Evolutionary conservation across 2,797 vertebrate genomes (phyloP).

Genomic region (Phataginus tetradactyla): DNA sequence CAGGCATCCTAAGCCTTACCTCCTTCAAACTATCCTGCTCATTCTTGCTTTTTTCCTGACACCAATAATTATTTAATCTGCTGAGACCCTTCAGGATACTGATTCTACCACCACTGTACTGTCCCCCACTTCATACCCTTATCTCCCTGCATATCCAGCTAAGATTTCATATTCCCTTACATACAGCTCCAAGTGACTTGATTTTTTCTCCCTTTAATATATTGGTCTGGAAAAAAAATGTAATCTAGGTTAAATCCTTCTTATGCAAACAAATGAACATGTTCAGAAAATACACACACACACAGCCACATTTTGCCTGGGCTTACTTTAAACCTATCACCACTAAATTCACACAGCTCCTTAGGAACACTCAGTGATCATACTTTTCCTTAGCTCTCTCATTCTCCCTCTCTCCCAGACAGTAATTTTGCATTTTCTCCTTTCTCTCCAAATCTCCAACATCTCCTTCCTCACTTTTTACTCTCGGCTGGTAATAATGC

Average conservation of each 20-base stretch:
- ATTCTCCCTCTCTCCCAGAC: background rate
- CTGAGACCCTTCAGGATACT: background rate
- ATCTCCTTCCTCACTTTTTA: background rate
- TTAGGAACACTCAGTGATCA: background rate
- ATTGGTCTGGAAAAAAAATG: background rate
- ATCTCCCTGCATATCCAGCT: background rate
- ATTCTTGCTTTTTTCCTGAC: background rate
- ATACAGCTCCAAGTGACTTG: background rate
- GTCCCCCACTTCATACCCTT: background rate
- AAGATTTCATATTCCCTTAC: background rate
- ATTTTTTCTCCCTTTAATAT: background rate
- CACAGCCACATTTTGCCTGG: background rate
- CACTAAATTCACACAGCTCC: background rate
- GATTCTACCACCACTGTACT: background rate
- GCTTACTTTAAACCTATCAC: background rate
- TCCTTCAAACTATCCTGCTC: background rate
- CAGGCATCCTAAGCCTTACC: background rate
- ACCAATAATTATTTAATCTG: background rate
- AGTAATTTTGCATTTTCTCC: background rate
- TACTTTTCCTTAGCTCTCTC: background rate
- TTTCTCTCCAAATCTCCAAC: background rate
- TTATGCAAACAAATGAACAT: background rate
- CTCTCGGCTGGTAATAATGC: background rate
- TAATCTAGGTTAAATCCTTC: background rate
- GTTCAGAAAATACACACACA: background rate